phyloP scores from a whole-genome alignment of 2,113 vertebrate species.

The Prionailurus viverrinus region DNA sequence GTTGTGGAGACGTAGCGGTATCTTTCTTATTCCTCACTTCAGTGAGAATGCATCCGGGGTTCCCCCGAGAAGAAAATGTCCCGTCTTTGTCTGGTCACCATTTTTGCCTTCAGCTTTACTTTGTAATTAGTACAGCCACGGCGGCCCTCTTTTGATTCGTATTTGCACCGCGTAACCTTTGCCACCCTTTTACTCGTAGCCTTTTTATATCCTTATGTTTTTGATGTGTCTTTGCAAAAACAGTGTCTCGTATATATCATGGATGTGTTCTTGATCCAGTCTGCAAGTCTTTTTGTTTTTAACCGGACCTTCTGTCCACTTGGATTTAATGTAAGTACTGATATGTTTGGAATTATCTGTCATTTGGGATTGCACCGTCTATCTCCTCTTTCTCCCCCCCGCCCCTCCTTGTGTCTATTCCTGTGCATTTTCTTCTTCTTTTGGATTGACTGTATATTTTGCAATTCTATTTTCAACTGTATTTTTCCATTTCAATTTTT shows the following conservation, averaged over 20 bases:
- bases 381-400: not conserved
- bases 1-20: rapidly evolving
- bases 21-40: not conserved
- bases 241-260: not conserved
- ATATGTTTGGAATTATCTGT: not conserved
- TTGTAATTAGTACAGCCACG: too few relatives aligned
- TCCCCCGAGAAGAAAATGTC: not conserved
- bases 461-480: not conserved
- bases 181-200: not conserved
- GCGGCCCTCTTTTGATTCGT: too few relatives aligned
- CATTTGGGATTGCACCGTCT: not conserved
- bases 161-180: not conserved
- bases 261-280: not conserved
- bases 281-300: not conserved
- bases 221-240: not conserved
- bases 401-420: not conserved
- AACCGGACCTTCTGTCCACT: not conserved
- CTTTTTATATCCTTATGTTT: not conserved
- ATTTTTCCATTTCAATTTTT: not conserved
- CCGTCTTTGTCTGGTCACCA: not conserved
- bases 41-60: not conserved
- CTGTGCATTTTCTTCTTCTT: not conserved
- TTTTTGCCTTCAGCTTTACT: not conserved
- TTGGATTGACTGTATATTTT: not conserved
- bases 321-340: not conserved